Base-by-base conservation (phyloP, 2,797 vertebrate species). In the Esox masquinongy region DNA sequence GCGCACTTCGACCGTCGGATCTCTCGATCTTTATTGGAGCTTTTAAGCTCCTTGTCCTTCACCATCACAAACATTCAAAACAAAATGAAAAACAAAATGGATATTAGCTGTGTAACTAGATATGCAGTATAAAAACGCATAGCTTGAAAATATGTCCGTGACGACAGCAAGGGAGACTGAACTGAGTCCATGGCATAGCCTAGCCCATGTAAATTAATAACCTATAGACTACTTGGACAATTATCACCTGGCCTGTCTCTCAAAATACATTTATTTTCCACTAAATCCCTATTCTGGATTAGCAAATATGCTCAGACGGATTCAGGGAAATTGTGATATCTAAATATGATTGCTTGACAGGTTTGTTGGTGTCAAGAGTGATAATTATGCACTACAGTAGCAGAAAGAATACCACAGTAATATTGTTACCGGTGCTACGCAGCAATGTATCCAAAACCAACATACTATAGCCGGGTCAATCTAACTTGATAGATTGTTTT, bases 1-100 rank as follows among this genome's bases (percentile, higher is more conserved):
- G 78, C 83, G 70, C 84, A 77, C 83, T 83, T 84, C 88, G 76
- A 87, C 79, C 79, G 29, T 81, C 83, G 86, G 83, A 85, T 73
- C 71, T 68, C 83, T 80, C 83, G 80, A 68, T 80, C 69, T 77
- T 72, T 72, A 49, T 49, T 49, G 29, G 26, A 76, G 75, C 49
- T 72, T 51, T 75, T 43, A 80, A 68, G 73, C 56, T 77, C 74
- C 64, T 79, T 82, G 69, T 83, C 77, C 85, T 87, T 85, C 67
- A 86, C 73, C 79, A 81, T 66, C 59, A 59, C 50, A 78, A 87
- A 83, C 87, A 89, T 80, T 79, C 79, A 80, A 83, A 74, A 87
- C 80, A 89, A 76, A 72, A 11, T 87, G 81, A 84, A 75, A 81
- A 68, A 73, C 68, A 19, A 26, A 26, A 64, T 64, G 26, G 47